Conservation (phyloP, 2,797 vertebrate genomes). For the Sandelia bainsii region DNA sequence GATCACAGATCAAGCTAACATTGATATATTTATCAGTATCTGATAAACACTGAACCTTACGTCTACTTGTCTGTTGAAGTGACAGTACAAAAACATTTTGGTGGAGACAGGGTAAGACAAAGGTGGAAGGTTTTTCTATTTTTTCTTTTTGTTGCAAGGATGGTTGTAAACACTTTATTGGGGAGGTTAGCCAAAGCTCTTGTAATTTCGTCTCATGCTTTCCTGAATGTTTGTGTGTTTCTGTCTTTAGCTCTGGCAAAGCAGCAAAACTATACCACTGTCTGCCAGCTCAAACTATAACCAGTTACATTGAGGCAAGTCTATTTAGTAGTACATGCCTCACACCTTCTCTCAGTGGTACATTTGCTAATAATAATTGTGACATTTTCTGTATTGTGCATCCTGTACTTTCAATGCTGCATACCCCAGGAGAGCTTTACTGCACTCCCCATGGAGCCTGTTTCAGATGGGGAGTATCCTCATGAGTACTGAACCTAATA, state of each 20-base stretch:
- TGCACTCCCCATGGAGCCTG: slow-evolving; percentile 34
- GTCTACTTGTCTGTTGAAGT: not conserved
- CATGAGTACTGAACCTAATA: slow-evolving; percentile 28
- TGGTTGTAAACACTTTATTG: not conserved
- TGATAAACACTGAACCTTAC: no score
- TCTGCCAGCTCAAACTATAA: not conserved
- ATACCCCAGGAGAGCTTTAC: slow-evolving; percentile 26
- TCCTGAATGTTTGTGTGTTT: not conserved
- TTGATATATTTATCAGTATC: no score
- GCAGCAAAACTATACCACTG: not conserved
- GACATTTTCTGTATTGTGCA: slow-evolving; percentile 20
- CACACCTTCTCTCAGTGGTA: not conserved
- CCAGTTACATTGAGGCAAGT: slow-evolving; percentile 8
- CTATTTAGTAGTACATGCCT: not conserved
- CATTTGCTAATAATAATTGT: slow-evolving; percentile 23
- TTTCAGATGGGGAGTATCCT: slow-evolving; percentile 22
- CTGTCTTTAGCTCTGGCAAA: not conserved
- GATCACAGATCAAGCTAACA: no score
- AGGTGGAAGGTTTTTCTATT: not conserved
- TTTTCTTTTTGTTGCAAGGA: not conserved
- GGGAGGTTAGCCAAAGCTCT: no score
- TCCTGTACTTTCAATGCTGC: slow-evolving; percentile 1
- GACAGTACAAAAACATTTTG: not conserved
- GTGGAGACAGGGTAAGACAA: no score
- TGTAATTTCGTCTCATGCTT: no score